These are phyloP conservation scores for Lepilemur septentrionalis DNA, from an alignment of 2,797 vertebrate genomes.

Conservation along the genomic window DNA sequence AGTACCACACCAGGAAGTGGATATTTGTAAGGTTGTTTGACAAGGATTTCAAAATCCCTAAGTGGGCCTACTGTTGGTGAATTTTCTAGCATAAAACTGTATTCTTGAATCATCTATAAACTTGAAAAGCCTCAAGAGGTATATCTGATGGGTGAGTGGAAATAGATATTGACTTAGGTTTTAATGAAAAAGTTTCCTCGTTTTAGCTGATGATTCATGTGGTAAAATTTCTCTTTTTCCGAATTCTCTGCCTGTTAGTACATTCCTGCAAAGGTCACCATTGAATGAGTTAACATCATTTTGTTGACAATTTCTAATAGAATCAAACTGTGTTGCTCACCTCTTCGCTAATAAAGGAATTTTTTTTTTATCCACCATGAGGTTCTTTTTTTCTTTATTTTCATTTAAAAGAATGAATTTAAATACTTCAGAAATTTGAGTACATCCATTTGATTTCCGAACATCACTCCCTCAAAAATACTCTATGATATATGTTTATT, in stretches of 20 bases:
- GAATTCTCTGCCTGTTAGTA: not conserved
- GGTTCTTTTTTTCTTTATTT: not conserved
- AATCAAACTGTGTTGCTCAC: not conserved
- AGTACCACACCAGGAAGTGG: not conserved
- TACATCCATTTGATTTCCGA: not conserved
- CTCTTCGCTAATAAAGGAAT: not conserved
- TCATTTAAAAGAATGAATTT: not conserved
- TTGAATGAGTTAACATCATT: constrained; percentile 2
- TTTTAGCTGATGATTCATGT: not conserved
- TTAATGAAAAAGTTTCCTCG: constrained; percentile 8
- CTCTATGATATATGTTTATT: not conserved
- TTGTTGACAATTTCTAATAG: constrained; percentile 25
- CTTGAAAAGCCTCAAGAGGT: not conserved
- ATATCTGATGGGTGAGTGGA: not conserved
- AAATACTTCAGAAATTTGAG: not conserved
- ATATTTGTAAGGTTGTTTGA: not conserved
- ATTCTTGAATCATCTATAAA: not conserved
- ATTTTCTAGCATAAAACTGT: not conserved
- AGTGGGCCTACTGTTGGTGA: not conserved
- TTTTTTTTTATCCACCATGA: no score
- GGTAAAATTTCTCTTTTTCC: constrained; percentile 14
- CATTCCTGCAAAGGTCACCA: not conserved
- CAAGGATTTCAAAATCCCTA: constrained; percentile 23
- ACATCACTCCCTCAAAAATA: not conserved
- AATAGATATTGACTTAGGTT: constrained; percentile 14